These are phyloP conservation scores for Lepilemur septentrionalis DNA, from an alignment of 2,797 vertebrate genomes.

Conservation along the genomic window DNA sequence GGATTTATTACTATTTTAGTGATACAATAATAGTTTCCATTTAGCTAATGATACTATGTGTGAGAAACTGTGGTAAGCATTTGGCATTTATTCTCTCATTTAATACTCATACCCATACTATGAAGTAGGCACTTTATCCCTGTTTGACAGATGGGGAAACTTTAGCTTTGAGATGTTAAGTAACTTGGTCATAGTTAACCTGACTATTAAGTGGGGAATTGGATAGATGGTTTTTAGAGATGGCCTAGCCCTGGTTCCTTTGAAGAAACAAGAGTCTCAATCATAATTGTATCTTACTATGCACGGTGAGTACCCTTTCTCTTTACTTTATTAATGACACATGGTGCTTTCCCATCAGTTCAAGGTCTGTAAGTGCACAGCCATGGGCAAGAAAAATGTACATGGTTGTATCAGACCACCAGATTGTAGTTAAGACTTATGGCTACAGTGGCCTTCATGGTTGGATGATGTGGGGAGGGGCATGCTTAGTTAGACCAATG, in stretches of 20 bases:
- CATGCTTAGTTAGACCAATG: neutral
- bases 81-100: neutral
- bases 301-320: neutral
- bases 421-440: neutral
- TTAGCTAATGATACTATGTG: neutral
- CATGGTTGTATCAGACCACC: neutral
- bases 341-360: neutral
- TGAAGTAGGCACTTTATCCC: neutral
- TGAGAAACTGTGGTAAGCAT: neutral
- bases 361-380: neutral
- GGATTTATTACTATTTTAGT: neutral
- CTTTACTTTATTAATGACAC: neutral
- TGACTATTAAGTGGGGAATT: neutral
- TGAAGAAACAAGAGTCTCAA: neutral
- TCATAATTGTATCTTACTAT: neutral
- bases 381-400: neutral
- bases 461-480: neutral
- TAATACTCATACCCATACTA: neutral
- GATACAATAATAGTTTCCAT: neutral
- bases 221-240: neutral
- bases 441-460: neutral
- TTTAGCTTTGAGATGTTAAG: neutral
- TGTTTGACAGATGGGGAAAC: neutral
- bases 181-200: neutral
- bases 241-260: neutral